Evolutionary conservation across 2,797 vertebrate genomes (phyloP).

Genomic region (Alauda arvensis): DNA sequence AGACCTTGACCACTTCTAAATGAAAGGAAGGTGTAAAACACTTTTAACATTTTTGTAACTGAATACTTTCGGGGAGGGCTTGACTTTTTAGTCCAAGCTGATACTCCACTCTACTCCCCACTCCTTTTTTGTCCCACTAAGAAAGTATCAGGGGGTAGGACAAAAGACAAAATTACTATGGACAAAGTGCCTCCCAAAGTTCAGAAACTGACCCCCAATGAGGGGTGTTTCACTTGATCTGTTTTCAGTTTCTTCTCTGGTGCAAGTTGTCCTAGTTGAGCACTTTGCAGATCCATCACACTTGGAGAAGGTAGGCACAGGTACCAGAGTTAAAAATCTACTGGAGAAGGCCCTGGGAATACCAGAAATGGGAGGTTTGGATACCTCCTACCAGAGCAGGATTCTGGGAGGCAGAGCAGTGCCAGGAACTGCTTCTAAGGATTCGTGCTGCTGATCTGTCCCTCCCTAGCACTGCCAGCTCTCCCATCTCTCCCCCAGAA

Average conservation of each 20-base stretch:
- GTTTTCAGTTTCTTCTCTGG: neutral
- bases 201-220: neutral
- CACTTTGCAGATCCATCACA: neutral
- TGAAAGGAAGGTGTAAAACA: neutral
- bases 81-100: neutral
- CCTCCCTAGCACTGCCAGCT: neutral
- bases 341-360: neutral
- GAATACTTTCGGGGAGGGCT: neutral
- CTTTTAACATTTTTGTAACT: neutral
- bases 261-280: neutral
- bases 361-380: neutral
- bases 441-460: neutral
- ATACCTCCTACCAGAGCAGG: neutral
- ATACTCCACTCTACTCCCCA: neutral
- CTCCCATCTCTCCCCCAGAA: neutral
- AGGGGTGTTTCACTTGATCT: neutral
- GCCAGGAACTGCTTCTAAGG: neutral
- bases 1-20: neutral
- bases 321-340: neutral
- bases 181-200: neutral
- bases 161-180: neutral
- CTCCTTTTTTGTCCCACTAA: neutral
- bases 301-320: neutral
- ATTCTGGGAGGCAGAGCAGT: neutral
- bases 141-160: neutral